Evolutionary conservation across 2,797 vertebrate genomes (phyloP), one percentile per base, ranked within the genome.

Genomic region (Takifugu ocellatus): DNA sequence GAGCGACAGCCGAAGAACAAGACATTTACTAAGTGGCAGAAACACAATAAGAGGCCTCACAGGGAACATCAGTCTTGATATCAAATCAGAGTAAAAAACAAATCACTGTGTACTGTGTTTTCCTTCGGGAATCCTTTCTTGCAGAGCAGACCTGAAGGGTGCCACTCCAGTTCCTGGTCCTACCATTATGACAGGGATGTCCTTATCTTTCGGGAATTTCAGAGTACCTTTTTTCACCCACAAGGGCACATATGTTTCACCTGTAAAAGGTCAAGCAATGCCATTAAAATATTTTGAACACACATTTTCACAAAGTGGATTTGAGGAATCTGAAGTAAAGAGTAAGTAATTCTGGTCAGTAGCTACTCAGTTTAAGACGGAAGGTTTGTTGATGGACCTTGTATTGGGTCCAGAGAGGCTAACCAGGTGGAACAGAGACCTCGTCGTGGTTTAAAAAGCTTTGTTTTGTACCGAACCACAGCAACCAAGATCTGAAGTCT

Each of bases 151-250:
- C 75, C 95, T 92, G 87, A 99, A 99, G 2, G 97, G 95, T 0
- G 96, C 96, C 62, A 99, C 95, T 0, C 97, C 97, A 0, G 97
- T 99, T 54, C 97, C 97, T 0, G 96, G 95, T 50, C 96, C 97
- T 14, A 99, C 94, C 96, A 98, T 93, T 48, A 99, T 85, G 60
- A 93, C 87, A 0, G 95, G 92, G 0, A 74, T 91, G 49, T 83
- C 68, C 1, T 62, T 67, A 0, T 91, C 87, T 25, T 63, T 42
- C 0, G 96, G 96, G 69, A 98, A 96, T 74, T 55, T 89, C 63
- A 98, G 52, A 48, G 74, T 76, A 31, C 97, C 96, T 47, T 90
- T 93, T 79, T 93, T 95, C 63, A 95, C 93, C 96, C 96, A 98
- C 10, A 98, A 79, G 10, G 95, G 95, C 11, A 97, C 94, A 1